Percentiles rank a stretch among this genome's conserved stretches.
phyloP scores from a whole-genome alignment of 92 coral and sea anemone genomes.

The Parazoanthus swiftii region DNA sequence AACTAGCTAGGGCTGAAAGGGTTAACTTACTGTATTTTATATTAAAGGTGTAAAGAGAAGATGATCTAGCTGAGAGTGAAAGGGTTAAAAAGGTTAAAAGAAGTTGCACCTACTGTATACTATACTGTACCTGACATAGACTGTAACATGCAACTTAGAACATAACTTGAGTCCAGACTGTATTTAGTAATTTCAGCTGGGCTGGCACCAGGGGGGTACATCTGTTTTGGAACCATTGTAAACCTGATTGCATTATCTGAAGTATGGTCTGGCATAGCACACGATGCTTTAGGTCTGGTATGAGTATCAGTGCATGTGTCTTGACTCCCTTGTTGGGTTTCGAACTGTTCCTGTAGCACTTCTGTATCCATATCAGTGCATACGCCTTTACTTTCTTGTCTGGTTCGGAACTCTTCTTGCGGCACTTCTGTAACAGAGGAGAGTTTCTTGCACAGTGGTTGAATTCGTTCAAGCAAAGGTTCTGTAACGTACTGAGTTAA shows the following conservation, averaged over 20 bases:
- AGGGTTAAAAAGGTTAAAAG: no score
- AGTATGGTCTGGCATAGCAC: not conserved
- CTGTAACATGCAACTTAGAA: constrained; percentile 61
- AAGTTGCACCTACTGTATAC: constrained; percentile 21
- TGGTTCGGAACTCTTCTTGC: constrained; percentile 46
- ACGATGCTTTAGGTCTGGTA: not conserved
- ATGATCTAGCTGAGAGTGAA: no score
- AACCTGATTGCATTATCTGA: constrained; percentile 67
- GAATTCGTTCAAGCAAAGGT: constrained; percentile 67
- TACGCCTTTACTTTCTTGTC: constrained; percentile 1
- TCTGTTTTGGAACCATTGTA: constrained; percentile 65
- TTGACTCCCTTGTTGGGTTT: constrained; percentile 18
- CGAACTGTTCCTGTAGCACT: constrained; percentile 50
- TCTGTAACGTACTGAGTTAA: constrained; percentile 74
- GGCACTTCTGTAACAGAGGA: constrained; percentile 86
- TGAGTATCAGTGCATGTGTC: constrained; percentile 20
- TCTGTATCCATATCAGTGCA: constrained; percentile 26
- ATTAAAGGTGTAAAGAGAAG: no score
- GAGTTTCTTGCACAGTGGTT: constrained; percentile 76
- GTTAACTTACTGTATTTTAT: no score
- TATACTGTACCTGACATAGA: constrained; percentile 54
- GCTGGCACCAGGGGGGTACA: constrained; percentile 74
- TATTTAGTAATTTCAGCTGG: constrained; percentile 82
- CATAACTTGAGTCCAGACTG: constrained; percentile 82
- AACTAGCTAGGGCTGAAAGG: no score